Evolutionary conservation across 2,113 vertebrate genomes (phyloP).

Genomic region (Pungitius pungitius): DNA sequence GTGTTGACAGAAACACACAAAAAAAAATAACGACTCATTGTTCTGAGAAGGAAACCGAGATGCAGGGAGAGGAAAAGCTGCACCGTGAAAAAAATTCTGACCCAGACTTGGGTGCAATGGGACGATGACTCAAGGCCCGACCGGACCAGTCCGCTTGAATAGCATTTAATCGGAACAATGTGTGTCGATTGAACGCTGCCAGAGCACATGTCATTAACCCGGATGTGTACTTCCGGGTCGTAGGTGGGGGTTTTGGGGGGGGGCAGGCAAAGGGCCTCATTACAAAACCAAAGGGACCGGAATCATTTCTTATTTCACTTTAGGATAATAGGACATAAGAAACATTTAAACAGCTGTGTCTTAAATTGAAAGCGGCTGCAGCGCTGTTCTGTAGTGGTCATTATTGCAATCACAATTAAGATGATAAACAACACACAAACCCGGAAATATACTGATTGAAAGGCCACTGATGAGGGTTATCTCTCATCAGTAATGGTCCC

Average conservation of each 20-base stretch:
- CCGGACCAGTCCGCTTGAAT: slow-evolving; percentile 61
- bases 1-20: slow-evolving; percentile 20
- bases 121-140: slow-evolving; percentile 59
- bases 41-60: slow-evolving; percentile 70
- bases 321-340: neutral
- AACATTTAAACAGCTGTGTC: neutral
- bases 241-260: neutral
- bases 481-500: neutral
- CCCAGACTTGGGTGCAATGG: slow-evolving; percentile 63
- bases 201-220: slow-evolving; percentile 68
- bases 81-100: slow-evolving; percentile 52
- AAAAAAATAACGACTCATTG: slow-evolving; percentile 65
- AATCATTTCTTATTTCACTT: neutral
- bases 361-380: neutral
- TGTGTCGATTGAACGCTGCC: slow-evolving; percentile 66
- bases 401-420: neutral
- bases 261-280: neutral
- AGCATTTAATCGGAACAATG: slow-evolving; percentile 68
- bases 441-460: neutral
- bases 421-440: neutral
- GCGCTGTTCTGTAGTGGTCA: neutral
- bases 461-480: neutral
- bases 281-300: neutral
- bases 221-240: slow-evolving; percentile 45
- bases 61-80: slow-evolving; percentile 52